Evolutionary conservation across 2,797 vertebrate genomes (phyloP).

Genomic region (Odontamblyopus rebecca): DNA sequence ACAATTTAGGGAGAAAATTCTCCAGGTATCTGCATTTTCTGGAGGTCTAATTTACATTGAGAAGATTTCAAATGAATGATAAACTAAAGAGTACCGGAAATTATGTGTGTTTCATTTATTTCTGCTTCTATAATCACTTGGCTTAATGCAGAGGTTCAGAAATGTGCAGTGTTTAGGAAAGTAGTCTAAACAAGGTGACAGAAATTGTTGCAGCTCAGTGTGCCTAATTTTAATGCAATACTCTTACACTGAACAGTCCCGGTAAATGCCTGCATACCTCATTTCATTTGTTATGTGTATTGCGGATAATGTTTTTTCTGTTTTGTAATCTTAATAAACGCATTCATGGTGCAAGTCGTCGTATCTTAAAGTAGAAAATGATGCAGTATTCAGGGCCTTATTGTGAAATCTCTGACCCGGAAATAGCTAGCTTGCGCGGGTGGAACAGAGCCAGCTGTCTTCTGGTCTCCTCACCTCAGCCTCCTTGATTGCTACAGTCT

Average conservation of each 20-base stretch:
- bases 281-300: slow-evolving; percentile 17
- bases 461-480: slow-evolving; percentile 20
- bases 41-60: background rate
- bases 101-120: slow-evolving; percentile 1
- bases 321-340: slow-evolving; percentile 56
- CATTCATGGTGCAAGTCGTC: slow-evolving; percentile 1
- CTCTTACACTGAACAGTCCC: slow-evolving; percentile 5
- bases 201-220: slow-evolving; percentile 14
- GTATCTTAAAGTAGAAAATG: too few relatives aligned
- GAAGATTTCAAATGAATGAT: background rate
- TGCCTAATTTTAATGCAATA: slow-evolving; percentile 23
- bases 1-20: background rate
- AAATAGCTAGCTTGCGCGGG: slow-evolving; percentile 50
- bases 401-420: slow-evolving; percentile 55
- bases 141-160: background rate
- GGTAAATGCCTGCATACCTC: slow-evolving; percentile 18
- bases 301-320: slow-evolving; percentile 9
- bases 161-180: background rate
- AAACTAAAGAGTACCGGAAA: background rate
- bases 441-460: slow-evolving; percentile 27
- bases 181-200: slow-evolving; percentile 1
- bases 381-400: background rate
- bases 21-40: background rate
- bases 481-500: slow-evolving; percentile 37
- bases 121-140: background rate